Conservation (phyloP, 2,888 invertebrate species). For the Oligia fasciuncula region DNA sequence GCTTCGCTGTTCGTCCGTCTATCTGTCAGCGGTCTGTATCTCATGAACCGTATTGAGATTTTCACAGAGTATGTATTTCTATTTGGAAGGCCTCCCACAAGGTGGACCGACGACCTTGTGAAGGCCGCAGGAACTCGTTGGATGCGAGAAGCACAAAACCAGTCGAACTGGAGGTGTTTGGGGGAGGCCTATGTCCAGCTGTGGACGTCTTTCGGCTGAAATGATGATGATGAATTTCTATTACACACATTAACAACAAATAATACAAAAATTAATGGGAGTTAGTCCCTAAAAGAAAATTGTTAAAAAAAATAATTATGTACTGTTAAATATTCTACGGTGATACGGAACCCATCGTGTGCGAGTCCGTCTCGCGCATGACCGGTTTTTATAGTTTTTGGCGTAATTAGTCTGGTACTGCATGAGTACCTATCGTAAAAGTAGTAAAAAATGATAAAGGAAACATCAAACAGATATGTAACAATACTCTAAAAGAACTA, state of each 20-base stretch:
- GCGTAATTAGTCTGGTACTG: background rate
- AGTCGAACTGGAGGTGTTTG: too few species aligned
- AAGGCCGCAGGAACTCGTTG: too few species aligned
- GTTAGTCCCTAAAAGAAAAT: too few species aligned
- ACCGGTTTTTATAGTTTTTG: background rate
- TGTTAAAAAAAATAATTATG: background rate
- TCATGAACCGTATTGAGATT: background rate
- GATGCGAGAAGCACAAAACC: too few species aligned
- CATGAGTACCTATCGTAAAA: background rate
- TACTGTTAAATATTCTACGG: background rate
- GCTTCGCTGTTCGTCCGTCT: background rate
- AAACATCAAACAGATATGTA: background rate
- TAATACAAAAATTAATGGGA: too few species aligned
- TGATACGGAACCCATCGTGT: background rate
- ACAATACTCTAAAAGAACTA: background rate
- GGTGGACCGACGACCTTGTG: too few species aligned
- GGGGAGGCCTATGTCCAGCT: too few species aligned
- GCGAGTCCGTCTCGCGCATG: background rate
- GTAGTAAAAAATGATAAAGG: background rate
- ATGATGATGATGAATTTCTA: too few species aligned
- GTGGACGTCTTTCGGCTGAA: too few species aligned
- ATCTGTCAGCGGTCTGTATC: background rate
- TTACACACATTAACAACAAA: too few species aligned
- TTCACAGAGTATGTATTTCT: background rate
- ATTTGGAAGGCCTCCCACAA: too few species aligned